Evolutionary conservation across 2,113 vertebrate species (phyloP).

Genomic region (Oostethus manadensis): DNA sequence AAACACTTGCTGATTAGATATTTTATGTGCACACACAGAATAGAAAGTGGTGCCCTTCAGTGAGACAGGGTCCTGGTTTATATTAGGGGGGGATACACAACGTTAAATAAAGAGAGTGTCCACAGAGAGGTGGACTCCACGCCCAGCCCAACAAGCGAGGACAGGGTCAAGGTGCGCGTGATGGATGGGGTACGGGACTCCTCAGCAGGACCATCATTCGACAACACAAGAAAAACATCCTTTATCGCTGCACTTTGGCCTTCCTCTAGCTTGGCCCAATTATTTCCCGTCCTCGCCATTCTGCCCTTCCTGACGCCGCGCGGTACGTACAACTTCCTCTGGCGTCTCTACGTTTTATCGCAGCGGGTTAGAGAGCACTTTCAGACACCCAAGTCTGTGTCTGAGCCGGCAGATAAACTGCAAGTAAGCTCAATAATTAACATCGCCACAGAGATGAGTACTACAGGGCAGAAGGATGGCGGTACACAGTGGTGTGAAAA

Average conservation of each 20-base stretch:
- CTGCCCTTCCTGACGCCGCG: constrained; percentile 41
- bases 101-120: background rate
- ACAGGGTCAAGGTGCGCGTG: constrained; percentile 55
- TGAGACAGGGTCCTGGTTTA: background rate
- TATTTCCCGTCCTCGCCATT: constrained; percentile 46
- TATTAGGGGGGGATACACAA: background rate
- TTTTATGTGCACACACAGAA: background rate
- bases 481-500: too few relatives aligned
- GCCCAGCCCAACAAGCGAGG: constrained; percentile 21
- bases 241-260: constrained; percentile 29
- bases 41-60: background rate
- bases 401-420: constrained; percentile 47
- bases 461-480: constrained; percentile 1
- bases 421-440: constrained; percentile 46
- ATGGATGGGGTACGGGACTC: constrained; percentile 50
- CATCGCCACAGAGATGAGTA: constrained; percentile 13
- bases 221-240: constrained; percentile 32
- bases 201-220: constrained; percentile 50
- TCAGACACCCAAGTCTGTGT: constrained; percentile 46
- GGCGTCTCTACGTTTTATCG: constrained; percentile 20
- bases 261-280: constrained; percentile 55
- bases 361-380: constrained; percentile 34
- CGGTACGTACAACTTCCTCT: constrained; percentile 40
- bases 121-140: constrained; percentile 4
- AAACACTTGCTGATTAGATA: too few relatives aligned